These are phyloP conservation scores for Azorinus chamasolen DNA, from an alignment of 2,888 invertebrate species.

Conservation along the genomic window DNA sequence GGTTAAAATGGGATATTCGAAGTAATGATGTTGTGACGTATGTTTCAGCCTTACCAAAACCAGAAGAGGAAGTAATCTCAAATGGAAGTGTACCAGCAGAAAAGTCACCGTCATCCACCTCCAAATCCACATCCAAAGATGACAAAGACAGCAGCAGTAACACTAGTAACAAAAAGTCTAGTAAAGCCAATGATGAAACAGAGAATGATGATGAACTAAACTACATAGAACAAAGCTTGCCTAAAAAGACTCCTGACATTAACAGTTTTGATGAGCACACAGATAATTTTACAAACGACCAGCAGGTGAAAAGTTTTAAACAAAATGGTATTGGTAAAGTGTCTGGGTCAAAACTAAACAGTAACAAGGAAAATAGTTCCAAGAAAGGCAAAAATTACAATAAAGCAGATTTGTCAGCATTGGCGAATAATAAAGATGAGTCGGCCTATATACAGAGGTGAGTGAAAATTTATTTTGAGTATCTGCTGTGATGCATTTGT, in stretches of 20 bases:
- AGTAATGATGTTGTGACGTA: too few species aligned
- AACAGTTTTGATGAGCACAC: slow-evolving; percentile 82
- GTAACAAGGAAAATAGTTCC: slow-evolving; percentile 78
- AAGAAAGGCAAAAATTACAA: slow-evolving; percentile 80
- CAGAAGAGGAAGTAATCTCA: slow-evolving; percentile 86
- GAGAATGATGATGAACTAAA: slow-evolving; percentile 81
- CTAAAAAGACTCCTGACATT: slow-evolving; percentile 81
- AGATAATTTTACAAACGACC: slow-evolving; percentile 82
- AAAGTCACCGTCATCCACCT: slow-evolving; percentile 63
- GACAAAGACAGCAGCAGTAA: slow-evolving; percentile 56
- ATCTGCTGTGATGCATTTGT: too few species aligned
- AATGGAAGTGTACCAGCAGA: slow-evolving; percentile 82
- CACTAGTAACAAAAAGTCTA: slow-evolving; percentile 61
- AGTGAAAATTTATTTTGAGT: slow-evolving; percentile 45
- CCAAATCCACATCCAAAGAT: slow-evolving; percentile 51
- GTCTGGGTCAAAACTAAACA: slow-evolving; percentile 79
- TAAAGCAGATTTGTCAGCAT: slow-evolving; percentile 78
- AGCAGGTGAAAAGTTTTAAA: slow-evolving; percentile 80
- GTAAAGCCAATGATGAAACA: slow-evolving; percentile 72
- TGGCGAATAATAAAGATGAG: slow-evolving; percentile 85
- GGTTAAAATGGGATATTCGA: too few species aligned
- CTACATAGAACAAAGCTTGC: slow-evolving; percentile 83
- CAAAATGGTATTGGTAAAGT: slow-evolving; percentile 74
- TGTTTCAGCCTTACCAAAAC: slow-evolving; percentile 84
- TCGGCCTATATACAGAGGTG: slow-evolving; percentile 78